Evolutionary conservation across 2,888 invertebrate genomes (phyloP), one percentile per base, ranked within the genome.

Genomic region (Ormyrus rosae): DNA sequence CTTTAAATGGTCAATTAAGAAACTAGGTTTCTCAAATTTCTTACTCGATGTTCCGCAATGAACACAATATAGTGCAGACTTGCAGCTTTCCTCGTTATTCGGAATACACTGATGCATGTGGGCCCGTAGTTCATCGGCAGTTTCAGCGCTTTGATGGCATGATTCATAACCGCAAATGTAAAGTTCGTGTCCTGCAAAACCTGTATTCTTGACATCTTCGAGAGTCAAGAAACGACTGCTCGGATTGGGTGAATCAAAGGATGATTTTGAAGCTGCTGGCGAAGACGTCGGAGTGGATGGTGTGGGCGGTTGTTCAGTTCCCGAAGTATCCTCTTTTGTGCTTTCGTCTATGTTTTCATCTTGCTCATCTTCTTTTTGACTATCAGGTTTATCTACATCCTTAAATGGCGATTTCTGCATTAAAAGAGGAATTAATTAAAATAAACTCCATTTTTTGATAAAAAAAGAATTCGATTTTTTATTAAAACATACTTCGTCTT

Each of bases 1-100:
- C 82, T 92, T 92, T 13, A 95, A 88, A 85, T 95, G 95, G 6
- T 93, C 92, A 10, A 93, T 85, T 34, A 94, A 89, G 58, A 91
- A 91, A 1, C 89, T 86, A 1, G 89, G 84, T 64, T 90, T 91
- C 79, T 91, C 91, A 69, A 93, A 91, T 6, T 85, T 84, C 83
- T 92, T 92, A 13, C 88, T 86, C 83, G 93, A 93, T 84, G 93
- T 93, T 0, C 88, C 89, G 84, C 94, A 94, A 60, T 90, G 90
- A 19, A 91, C 89, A 50, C 91, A 87, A 13, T 84, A 85, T 5
- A 86, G 83, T 6, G 78, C 70, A n/a, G 76, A 70, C 0, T 73
- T 82, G 48, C 53, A 19, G 6, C 80, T 84, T 0, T 85, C 85
- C 9, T 88, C 88, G 0, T 84, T 81, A 0, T 86, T 83, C 2